Evolutionary conservation across 2,113 vertebrate species (phyloP).

Genomic region (Pterophyllum scalare): DNA sequence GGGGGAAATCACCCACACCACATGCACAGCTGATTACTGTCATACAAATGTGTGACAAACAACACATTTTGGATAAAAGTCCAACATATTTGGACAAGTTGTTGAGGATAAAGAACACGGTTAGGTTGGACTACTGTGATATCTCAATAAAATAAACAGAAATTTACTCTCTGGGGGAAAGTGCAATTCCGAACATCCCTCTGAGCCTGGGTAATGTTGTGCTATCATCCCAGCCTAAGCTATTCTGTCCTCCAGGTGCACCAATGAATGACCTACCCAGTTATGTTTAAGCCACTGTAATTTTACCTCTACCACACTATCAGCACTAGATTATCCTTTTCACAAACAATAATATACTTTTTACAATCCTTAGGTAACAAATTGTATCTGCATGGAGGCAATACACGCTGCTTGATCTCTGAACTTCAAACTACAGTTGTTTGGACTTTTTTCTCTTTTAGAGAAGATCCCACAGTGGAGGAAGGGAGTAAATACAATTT

Average conservation of each 20-base stretch:
- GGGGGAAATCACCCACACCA: not conserved
- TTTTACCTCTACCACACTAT: constrained; percentile 60
- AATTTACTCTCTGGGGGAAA: constrained; percentile 39
- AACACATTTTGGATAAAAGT: not conserved
- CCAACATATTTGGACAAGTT: not conserved
- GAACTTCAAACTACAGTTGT: constrained; percentile 38
- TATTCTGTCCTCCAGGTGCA: constrained; percentile 61
- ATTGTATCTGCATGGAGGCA: constrained; percentile 57
- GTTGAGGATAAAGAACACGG: constrained; percentile 13
- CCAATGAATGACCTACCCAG: constrained; percentile 65
- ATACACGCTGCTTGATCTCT: constrained; percentile 64
- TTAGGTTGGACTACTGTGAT: constrained; percentile 28
- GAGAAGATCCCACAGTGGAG: not conserved
- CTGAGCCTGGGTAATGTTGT: constrained; percentile 60
- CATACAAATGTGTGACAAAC: not conserved
- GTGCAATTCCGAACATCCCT: constrained; percentile 42
- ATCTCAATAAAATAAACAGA: constrained; percentile 58
- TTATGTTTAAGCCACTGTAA: constrained; percentile 70
- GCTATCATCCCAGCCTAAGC: constrained; percentile 65
- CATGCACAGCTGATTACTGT: constrained; percentile 1
- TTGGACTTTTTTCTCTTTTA: not conserved
- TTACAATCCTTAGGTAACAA: constrained; percentile 43
- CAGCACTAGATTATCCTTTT: constrained; percentile 71
- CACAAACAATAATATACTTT: constrained; percentile 52
- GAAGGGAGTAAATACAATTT: not conserved